Evolutionary conservation across 1,140 invertebrate genomes (phyloP), one percentile per base, ranked within the genome.

Genomic region (Pseudoatta argentina): DNA sequence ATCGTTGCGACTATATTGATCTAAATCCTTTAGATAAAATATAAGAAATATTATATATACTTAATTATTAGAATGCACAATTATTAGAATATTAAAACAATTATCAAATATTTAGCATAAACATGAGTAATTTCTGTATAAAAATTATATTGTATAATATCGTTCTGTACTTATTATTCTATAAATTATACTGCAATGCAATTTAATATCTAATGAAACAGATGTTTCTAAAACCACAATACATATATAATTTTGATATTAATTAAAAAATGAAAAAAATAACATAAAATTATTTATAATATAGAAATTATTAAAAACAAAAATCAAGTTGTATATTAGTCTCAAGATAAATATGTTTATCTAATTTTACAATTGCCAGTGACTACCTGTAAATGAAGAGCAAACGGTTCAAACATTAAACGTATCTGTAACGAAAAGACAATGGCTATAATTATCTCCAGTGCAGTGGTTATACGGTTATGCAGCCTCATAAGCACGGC

Each of bases 341-440:
- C 10, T 16, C 0, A 8, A 63, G 18, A 27, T n/a, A 64, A 64
- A 61, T 61, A 34, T 6, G 18, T 66, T 48, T n/a, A 64, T 30
- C 8, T 4, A 14, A 81, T 10, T 39, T 67, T 69, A 24, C 14
- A 8, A 79, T 24, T 69, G n/a, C 2, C 14, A 69, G 1, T 55
- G 34, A 21, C 57, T 75, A 85, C 82, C 73, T 85, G 73, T 1
- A 34, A 21, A 55, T 75, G 21, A 63, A 88, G 73, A 53, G 85
- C 86, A 10, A 61, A 34, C 0, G 91, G 89, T 14, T 91, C 82
- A 30, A 91, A 92, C 18, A 92, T 89, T 7, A 92, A 64, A 64
- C 89, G 91, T 72, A 92, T 92, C 67, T 92, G 89, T 12, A 91
- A 14, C 3, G 82, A 85, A 66, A 89, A 81, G 44, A 90, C 63